phyloP scores from a whole-genome alignment of 2,113 vertebrate species.

The Ailurus styani region DNA sequence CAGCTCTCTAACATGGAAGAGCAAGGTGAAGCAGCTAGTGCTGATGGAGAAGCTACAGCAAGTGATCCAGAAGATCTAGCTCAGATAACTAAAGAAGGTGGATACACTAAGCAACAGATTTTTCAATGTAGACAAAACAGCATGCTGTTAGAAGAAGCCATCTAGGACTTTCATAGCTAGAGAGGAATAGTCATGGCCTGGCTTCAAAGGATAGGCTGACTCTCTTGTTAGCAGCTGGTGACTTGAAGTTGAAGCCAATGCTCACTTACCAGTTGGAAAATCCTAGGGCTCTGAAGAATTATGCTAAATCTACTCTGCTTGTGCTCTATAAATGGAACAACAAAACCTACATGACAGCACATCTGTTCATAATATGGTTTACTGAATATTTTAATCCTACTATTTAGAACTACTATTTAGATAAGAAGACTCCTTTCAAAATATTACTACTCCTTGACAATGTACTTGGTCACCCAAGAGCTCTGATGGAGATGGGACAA shows the following conservation, averaged over 20 bases:
- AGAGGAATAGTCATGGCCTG: background rate
- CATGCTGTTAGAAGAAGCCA: background rate
- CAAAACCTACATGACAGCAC: background rate
- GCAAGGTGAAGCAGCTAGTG: background rate
- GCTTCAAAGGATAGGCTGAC: background rate
- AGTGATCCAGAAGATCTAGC: background rate
- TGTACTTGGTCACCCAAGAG: background rate
- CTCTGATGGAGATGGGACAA: background rate
- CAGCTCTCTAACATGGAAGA: background rate
- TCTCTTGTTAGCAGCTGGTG: background rate
- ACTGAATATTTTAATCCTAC: background rate
- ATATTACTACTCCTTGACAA: background rate
- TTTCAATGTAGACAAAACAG: background rate
- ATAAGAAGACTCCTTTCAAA: background rate
- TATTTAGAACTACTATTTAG: background rate
- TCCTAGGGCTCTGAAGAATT: background rate
- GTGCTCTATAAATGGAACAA: background rate
- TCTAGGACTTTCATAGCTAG: background rate
- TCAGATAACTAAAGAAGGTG: background rate
- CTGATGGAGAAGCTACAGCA: background rate
- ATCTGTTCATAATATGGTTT: background rate
- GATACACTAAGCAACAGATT: background rate
- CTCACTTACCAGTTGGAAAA: background rate
- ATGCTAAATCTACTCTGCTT: background rate
- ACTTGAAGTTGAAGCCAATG: background rate